Conservation (phyloP, 2,888 invertebrate species). For the Halocaridina rubra region DNA sequence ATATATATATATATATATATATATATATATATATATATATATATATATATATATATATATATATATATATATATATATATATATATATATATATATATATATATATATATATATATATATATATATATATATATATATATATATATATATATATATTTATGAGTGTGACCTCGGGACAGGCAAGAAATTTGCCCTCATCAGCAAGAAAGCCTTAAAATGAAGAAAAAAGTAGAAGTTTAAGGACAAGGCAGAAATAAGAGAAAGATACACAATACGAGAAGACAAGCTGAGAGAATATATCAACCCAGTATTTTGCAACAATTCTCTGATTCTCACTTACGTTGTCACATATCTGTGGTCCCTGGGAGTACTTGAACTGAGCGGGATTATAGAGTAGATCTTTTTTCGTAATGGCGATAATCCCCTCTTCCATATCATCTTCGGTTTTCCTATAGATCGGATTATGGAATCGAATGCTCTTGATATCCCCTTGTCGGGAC, state of each 20-base stretch:
- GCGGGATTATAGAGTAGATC: constrained; percentile 33
- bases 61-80: constrained; percentile 8
- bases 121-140: neutral
- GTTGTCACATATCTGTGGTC: neutral
- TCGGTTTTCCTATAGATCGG: constrained; percentile 97
- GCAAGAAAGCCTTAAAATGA: too few relatives aligned
- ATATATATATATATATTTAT: neutral
- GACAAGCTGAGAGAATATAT: too few relatives aligned
- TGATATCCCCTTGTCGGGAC: constrained; percentile 84
- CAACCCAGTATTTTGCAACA: neutral
- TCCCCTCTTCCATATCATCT: constrained; percentile 70
- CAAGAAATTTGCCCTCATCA: too few relatives aligned
- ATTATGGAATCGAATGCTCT: constrained; percentile 98
- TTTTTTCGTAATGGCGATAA: constrained; percentile 37
- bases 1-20: constrained; percentile 8
- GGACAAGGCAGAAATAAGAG: too few relatives aligned
- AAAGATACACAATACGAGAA: too few relatives aligned
- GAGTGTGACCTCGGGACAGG: neutral
- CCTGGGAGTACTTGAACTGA: constrained; percentile 6
- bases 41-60: constrained; percentile 8
- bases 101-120: constrained; percentile 1
- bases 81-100: constrained; percentile 8
- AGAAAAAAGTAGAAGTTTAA: too few relatives aligned
- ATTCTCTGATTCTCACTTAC: neutral
- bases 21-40: constrained; percentile 8